Conservation (phyloP, 2,113 vertebrate genomes). For the Tursiops truncatus region DNA sequence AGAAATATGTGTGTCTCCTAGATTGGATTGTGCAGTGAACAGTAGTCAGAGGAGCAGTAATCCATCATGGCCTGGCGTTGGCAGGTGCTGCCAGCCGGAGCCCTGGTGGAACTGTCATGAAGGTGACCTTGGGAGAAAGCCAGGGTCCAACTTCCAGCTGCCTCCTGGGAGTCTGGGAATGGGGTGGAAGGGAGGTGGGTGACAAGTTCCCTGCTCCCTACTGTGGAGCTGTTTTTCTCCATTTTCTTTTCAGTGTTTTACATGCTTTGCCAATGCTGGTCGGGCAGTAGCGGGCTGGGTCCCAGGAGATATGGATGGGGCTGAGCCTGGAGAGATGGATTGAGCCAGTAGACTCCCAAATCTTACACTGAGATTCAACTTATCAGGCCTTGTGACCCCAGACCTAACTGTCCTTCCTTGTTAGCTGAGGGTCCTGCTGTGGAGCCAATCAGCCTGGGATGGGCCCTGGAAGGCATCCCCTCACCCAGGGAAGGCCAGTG, state of each 20-base stretch:
- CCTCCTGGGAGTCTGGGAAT: conserved; percentile 53
- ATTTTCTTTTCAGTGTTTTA: conserved; percentile 6
- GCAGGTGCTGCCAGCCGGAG: conserved; percentile 84
- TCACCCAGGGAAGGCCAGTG: neutral
- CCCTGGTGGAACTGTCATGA: conserved; percentile 86
- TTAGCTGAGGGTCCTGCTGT: neutral
- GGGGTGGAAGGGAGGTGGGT: neutral
- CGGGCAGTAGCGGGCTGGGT: neutral
- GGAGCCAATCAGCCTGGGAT: neutral
- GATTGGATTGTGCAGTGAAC: conserved; percentile 92
- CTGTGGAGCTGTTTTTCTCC: neutral
- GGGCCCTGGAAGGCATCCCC: neutral
- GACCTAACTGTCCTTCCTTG: neutral
- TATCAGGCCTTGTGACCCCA: neutral
- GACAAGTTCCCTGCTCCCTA: neutral
- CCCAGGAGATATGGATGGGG: neutral
- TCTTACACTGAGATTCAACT: neutral
- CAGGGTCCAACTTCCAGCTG: conserved; percentile 48
- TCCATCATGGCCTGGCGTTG: conserved; percentile 88
- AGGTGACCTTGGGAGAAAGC: conserved; percentile 86
- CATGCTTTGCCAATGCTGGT: neutral
- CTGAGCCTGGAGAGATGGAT: neutral
- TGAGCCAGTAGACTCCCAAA: neutral
- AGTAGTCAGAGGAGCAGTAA: conserved; percentile 90
- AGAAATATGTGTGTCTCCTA: conserved; percentile 91